Conservation (phyloP, 2,888 invertebrate species). For the Dynastes grantii region DNA sequence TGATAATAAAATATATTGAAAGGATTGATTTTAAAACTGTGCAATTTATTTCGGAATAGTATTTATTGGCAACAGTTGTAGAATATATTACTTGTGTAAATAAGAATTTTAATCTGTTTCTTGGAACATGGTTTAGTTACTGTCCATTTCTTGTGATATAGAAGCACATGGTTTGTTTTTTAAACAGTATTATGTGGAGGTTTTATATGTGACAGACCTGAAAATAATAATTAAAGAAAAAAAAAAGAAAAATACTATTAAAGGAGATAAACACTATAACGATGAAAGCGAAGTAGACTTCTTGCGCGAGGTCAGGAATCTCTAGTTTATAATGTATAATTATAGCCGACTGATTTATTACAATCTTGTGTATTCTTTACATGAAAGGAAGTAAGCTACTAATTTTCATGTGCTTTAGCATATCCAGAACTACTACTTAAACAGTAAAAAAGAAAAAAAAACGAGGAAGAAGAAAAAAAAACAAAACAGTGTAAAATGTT, state of each 20-base stretch:
- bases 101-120: constrained; percentile 56
- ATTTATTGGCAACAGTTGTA: constrained; percentile 58
- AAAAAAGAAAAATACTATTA: constrained; percentile 34
- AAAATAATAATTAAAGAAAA: constrained; percentile 18
- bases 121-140: constrained; percentile 56
- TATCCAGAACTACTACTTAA: constrained; percentile 59
- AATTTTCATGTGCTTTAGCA: constrained; percentile 60
- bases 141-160: constrained; percentile 60
- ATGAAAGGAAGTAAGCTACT: constrained; percentile 56
- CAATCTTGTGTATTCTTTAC: constrained; percentile 57
- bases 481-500: constrained; percentile 60
- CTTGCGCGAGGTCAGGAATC: constrained; percentile 55
- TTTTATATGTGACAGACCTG: constrained; percentile 52
- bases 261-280: constrained; percentile 37
- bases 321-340: constrained; percentile 55
- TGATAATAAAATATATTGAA: constrained; percentile 44
- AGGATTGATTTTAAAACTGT: constrained; percentile 52
- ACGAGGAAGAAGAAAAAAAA: constrained; percentile 36
- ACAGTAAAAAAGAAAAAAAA: constrained; percentile 49
- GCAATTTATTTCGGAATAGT: constrained; percentile 56
- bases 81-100: constrained; percentile 55
- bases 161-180: constrained; percentile 59
- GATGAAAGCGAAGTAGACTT: constrained; percentile 45
- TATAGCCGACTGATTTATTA: constrained; percentile 55
- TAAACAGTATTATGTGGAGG: constrained; percentile 58